Conservation (phyloP, 2,113 vertebrate species). For the Leptodactylus fuscus region DNA sequence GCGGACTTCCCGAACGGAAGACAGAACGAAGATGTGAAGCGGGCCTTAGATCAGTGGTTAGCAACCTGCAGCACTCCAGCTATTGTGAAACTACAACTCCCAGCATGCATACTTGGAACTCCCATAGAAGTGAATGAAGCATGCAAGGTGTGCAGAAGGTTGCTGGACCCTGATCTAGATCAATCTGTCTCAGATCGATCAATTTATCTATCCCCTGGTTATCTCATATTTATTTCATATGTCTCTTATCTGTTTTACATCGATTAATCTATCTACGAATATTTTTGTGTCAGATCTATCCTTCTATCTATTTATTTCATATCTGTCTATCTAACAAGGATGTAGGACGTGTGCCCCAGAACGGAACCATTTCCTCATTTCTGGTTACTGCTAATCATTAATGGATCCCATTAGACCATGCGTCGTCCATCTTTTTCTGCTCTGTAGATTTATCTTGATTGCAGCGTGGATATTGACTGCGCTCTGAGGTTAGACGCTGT, state of each 20-base stretch:
- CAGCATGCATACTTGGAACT: too few species aligned
- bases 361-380: conserved; percentile 1
- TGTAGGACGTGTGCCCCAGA: neutral
- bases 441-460: conserved; percentile 38
- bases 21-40: too few species aligned
- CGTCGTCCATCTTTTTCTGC: conserved; percentile 29
- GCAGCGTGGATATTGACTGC: conserved; percentile 40
- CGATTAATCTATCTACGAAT: neutral
- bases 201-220: neutral
- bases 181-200: neutral
- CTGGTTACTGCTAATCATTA: conserved; percentile 16
- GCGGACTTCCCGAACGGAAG: too few species aligned
- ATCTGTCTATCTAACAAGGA: neutral
- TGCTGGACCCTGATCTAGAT: too few species aligned
- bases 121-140: too few species aligned
- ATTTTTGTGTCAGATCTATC: neutral
- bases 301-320: neutral
- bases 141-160: too few species aligned
- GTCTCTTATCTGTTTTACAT: neutral
- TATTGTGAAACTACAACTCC: too few species aligned
- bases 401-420: neutral
- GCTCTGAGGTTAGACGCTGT: conserved; percentile 44
- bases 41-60: too few species aligned
- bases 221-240: neutral
- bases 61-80: too few species aligned